Conservation (phyloP, 1,140 invertebrate species). For the Platorchestia sp. region DNA sequence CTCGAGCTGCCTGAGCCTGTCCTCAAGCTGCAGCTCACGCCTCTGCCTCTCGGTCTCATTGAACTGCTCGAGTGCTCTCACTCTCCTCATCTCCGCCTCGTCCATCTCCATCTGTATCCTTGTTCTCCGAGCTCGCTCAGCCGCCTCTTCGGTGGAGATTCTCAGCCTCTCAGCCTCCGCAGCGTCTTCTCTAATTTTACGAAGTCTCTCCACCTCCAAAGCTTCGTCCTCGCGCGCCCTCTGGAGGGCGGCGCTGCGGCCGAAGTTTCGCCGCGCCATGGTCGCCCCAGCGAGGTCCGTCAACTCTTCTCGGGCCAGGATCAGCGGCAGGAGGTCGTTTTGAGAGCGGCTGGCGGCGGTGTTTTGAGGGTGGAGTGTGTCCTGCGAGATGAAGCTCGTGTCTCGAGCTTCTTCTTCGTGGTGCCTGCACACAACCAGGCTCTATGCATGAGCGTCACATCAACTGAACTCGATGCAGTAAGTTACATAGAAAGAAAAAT, state of each 20-base stretch:
- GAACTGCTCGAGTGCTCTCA: constrained; percentile 20
- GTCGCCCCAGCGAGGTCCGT: constrained; percentile 11
- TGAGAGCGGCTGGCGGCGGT: background rate
- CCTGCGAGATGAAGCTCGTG: background rate
- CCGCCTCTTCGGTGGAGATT: constrained; percentile 39
- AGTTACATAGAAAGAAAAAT: background rate
- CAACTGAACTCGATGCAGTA: background rate
- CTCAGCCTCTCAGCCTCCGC: constrained; percentile 23
- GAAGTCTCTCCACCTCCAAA: constrained; percentile 31
- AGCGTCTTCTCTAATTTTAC: constrained; percentile 27
- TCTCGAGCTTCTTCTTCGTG: constrained; percentile 11
- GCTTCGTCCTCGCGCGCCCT: constrained; percentile 35
- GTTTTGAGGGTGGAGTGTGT: background rate
- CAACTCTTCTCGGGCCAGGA: constrained; percentile 1
- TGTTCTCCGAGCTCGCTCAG: constrained; percentile 17
- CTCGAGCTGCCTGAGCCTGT: constrained; percentile 31
- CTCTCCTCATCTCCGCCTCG: constrained; percentile 40
- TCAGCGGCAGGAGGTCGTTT: constrained; percentile 45
- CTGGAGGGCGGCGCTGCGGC: constrained; percentile 12
- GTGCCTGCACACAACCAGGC: background rate
- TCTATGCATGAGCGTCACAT: background rate
- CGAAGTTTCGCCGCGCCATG: background rate
- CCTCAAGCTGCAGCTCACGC: constrained; percentile 1
- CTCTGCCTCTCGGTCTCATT: constrained; percentile 7
- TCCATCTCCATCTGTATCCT: constrained; percentile 51